These are phyloP conservation scores for Archivesica marissinica DNA, from an alignment of 1,140 invertebrate species.

Conservation along the genomic window DNA sequence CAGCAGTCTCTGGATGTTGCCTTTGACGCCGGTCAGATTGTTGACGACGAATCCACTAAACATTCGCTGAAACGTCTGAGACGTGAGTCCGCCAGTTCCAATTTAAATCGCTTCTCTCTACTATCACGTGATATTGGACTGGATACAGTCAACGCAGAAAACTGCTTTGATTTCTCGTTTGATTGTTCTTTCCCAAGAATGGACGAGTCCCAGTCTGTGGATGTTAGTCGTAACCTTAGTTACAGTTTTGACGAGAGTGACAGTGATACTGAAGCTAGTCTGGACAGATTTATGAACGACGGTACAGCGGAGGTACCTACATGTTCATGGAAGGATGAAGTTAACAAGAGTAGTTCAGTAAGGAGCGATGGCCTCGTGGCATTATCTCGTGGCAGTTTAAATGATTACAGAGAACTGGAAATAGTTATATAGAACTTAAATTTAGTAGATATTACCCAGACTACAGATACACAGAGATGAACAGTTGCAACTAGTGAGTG, in stretches of 20 bases:
- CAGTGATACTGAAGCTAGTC: background rate
- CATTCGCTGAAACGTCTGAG: background rate
- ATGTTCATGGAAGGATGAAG: background rate
- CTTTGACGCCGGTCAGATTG: background rate
- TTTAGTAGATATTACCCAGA: background rate
- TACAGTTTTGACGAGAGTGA: constrained; percentile 42
- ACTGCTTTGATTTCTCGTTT: constrained; percentile 45
- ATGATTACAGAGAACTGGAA: too few relatives aligned
- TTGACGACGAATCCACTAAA: background rate
- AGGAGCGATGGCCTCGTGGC: background rate
- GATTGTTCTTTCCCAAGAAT: constrained; percentile 48
- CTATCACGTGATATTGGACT: background rate
- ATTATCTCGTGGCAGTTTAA: too few relatives aligned
- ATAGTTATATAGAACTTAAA: too few relatives aligned
- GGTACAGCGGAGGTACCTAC: background rate
- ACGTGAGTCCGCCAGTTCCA: constrained; percentile 40
- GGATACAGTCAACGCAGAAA: background rate
- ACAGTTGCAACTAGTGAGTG: too few relatives aligned
- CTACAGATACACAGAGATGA: too few relatives aligned
- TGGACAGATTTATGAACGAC: constrained; percentile 48
- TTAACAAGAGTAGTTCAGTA: background rate
- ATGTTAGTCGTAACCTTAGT: constrained; percentile 22
- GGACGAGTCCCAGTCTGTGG: constrained; percentile 34
- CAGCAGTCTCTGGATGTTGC: constrained; percentile 1
- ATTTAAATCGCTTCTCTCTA: constrained; percentile 37